phyloP scores from a whole-genome alignment of 2,113 vertebrate genomes.

The Psittacus erithacus region DNA sequence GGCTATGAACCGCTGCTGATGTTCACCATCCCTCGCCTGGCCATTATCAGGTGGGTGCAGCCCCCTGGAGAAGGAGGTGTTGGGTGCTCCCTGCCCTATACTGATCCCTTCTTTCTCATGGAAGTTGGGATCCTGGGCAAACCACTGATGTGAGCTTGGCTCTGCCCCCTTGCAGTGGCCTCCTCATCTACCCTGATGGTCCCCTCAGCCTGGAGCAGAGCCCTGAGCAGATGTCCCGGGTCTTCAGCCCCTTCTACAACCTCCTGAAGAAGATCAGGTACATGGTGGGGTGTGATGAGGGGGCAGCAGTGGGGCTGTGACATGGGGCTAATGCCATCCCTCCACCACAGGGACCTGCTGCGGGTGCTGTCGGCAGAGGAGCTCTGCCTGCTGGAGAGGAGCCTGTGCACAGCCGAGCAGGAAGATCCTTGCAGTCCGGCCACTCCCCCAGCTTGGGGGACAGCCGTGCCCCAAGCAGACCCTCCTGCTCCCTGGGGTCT shows the following conservation, averaged over 20 bases:
- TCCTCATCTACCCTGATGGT: slow-evolving; percentile 78
- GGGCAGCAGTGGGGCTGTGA: neutral
- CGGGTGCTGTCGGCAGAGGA: slow-evolving; percentile 68
- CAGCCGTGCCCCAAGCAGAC: neutral
- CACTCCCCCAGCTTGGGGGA: neutral
- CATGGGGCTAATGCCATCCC: neutral
- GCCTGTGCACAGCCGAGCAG: slow-evolving; percentile 58
- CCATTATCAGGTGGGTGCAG: slow-evolving; percentile 75
- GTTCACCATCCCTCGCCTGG: slow-evolving; percentile 81
- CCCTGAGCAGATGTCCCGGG: slow-evolving; percentile 72
- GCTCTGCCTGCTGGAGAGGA: slow-evolving; percentile 72
- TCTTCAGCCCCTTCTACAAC: slow-evolving; percentile 78
- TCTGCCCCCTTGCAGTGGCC: slow-evolving; percentile 56
- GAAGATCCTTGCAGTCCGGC: neutral
- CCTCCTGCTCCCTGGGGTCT: neutral
- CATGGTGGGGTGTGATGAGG: fast-evolving
- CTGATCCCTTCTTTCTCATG: neutral
- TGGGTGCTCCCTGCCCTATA: neutral
- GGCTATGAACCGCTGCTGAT: slow-evolving; percentile 77
- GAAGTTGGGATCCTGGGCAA: neutral
- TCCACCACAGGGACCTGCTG: slow-evolving; percentile 62
- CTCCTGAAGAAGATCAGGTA: slow-evolving; percentile 77
- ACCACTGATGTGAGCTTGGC: fast-evolving
- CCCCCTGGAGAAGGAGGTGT: neutral
- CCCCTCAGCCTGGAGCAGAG: slow-evolving; percentile 71